Conservation (phyloP, 1,140 invertebrate species). For the Zaprionus lachaisei region DNA sequence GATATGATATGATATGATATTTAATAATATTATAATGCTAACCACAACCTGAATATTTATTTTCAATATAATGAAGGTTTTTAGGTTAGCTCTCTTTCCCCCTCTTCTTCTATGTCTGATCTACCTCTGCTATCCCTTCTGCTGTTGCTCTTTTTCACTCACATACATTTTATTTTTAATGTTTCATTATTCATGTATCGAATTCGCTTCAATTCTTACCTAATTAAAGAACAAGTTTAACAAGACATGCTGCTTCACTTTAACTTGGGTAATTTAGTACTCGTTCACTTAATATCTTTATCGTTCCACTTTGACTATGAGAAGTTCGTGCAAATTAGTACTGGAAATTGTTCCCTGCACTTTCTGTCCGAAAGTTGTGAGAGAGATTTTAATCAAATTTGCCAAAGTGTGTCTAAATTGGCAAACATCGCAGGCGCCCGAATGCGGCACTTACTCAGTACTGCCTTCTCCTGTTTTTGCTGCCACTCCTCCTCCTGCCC, state of each 20-base stretch:
- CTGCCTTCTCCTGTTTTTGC: constrained; percentile 1
- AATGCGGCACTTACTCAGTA: constrained; percentile 22
- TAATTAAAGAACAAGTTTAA: neutral
- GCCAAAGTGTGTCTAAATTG: constrained; percentile 79
- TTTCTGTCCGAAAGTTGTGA: constrained; percentile 44
- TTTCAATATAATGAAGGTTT: too few species aligned
- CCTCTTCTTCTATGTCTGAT: too few species aligned
- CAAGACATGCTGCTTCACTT: neutral
- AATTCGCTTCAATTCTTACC: neutral
- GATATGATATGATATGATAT: neutral
- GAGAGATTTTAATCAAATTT: constrained; percentile 80
- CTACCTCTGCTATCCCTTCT: too few species aligned
- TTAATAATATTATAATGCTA: too few species aligned
- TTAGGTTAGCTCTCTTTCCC: too few species aligned
- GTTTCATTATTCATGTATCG: neutral
- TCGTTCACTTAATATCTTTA: neutral
- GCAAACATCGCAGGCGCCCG: constrained; percentile 61
- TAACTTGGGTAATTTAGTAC: constrained; percentile 6
- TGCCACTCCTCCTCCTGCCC: constrained; percentile 12
- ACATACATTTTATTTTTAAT: neutral
- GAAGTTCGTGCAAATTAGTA: constrained; percentile 68
- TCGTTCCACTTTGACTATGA: neutral
- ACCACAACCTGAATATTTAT: too few species aligned
- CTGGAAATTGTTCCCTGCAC: constrained; percentile 35
- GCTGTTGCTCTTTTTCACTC: too few species aligned